These are phyloP conservation scores for Acanthosoma haemorrhoidale DNA, from an alignment of 2,888 invertebrate species.

Conservation along the genomic window DNA sequence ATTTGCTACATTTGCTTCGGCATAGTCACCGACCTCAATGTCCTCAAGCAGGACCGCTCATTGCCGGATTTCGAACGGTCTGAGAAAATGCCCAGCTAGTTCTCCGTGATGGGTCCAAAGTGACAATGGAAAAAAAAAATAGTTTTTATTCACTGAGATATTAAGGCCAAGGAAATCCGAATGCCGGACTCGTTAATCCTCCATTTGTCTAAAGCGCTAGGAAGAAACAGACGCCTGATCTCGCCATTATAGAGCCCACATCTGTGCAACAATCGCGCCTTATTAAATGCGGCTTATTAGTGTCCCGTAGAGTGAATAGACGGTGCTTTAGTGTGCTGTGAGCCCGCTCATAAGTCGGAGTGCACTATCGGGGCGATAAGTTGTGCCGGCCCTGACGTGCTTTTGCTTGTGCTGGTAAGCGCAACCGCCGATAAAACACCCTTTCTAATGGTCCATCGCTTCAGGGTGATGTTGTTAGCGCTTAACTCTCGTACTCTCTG, in stretches of 20 bases:
- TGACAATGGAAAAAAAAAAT: no score
- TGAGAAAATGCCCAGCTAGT: no score
- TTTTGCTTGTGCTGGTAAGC: neutral
- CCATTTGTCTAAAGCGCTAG: neutral
- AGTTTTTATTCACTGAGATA: neutral
- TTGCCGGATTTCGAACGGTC: no score
- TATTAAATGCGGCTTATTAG: neutral
- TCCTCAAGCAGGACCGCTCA: no score
- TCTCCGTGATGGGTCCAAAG: no score
- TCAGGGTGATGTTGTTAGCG: neutral
- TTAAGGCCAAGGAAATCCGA: neutral
- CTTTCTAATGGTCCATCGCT: conserved; percentile 11
- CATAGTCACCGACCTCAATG: no score
- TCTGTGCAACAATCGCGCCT: neutral
- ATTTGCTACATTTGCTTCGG: no score
- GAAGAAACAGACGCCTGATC: no score
- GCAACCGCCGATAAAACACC: neutral
- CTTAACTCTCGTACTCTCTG: neutral
- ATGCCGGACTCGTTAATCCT: neutral
- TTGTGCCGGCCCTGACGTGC: neutral
- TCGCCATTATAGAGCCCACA: no score
- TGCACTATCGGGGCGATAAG: neutral
- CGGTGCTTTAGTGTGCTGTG: neutral
- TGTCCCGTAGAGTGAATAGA: no score
- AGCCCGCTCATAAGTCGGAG: neutral